A percentile compares a stretch with the other conserved stretches of the same genome.
These are phyloP conservation scores for Caenorhabditis sp. DNA, from an alignment of 2,888 invertebrate genomes.

Conservation along the genomic window DNA sequence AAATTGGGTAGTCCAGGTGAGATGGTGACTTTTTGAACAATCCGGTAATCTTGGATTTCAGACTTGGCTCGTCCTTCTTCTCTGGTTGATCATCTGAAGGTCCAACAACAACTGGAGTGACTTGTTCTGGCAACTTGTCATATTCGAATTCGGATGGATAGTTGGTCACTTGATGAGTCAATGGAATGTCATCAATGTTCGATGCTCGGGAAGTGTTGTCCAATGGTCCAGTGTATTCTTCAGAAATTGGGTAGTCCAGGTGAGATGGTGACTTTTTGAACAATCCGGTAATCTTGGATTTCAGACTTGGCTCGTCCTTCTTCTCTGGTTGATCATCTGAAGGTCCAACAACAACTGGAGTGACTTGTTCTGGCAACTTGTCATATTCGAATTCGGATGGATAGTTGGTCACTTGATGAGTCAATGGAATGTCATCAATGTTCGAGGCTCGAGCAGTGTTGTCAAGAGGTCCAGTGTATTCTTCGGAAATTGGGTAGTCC, in stretches of 20 bases:
- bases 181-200: conserved; percentile 1
- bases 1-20: background rate
- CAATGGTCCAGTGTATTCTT: conserved; percentile 27
- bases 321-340: conserved; percentile 1
- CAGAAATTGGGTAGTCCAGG: conserved; percentile 28
- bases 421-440: conserved; percentile 9
- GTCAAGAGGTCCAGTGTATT: conserved; percentile 17
- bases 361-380: conserved; percentile 8
- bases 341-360: conserved; percentile 3
- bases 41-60: conserved; percentile 1
- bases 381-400: conserved; percentile 35
- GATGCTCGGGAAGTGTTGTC: conserved; percentile 18
- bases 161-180: background rate
- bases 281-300: conserved; percentile 1
- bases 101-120: background rate
- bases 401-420: conserved; percentile 23
- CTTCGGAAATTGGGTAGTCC: conserved; percentile 19
- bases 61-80: background rate
- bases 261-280: conserved; percentile 33
- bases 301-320: background rate
- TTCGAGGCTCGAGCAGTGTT: conserved; percentile 4
- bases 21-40: conserved; percentile 1
- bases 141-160: conserved; percentile 1
- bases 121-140: conserved; percentile 1
- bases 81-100: background rate